A percentile compares a stretch with the other conserved stretches of the same genome.
Evolutionary conservation across 2,113 vertebrate genomes (phyloP).

Genomic region (Nyctibius bracteatus): DNA sequence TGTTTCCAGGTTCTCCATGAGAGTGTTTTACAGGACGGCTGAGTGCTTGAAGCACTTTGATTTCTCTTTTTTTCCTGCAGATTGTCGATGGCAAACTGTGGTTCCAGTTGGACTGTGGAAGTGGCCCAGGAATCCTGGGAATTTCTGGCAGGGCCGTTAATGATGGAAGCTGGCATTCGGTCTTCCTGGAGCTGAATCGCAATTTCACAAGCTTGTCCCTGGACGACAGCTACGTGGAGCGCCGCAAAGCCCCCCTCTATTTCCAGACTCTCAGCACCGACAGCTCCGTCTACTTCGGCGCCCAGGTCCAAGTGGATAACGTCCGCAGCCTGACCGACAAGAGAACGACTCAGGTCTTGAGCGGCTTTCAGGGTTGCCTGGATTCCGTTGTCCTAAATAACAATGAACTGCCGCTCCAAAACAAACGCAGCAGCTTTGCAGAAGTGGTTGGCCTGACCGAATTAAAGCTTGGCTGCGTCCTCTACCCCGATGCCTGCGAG

Average conservation of each 20-base stretch:
- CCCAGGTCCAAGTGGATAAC: constrained; percentile 86
- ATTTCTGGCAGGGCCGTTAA: constrained; percentile 89
- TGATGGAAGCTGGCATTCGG: constrained; percentile 93
- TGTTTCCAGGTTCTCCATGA: background rate
- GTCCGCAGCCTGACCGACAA: constrained; percentile 81
- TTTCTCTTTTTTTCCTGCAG: constrained; percentile 67
- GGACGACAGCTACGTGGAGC: constrained; percentile 92
- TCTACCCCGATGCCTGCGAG: constrained; percentile 89
- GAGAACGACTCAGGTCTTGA: constrained; percentile 79
- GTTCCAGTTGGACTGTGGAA: constrained; percentile 91
- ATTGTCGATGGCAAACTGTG: constrained; percentile 92
- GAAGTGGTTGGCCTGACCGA: constrained; percentile 94
- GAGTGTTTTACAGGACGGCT: rapidly evolving
- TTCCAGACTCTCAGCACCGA: constrained; percentile 80
- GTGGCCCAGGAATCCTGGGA: constrained; percentile 82
- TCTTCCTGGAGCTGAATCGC: constrained; percentile 88
- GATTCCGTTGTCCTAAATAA: constrained; percentile 90
- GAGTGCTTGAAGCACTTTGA: background rate
- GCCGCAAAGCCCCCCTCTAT: constrained; percentile 80
- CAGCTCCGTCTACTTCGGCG: constrained; percentile 89
- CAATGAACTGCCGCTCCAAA: constrained; percentile 90
- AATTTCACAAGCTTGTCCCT: constrained; percentile 93
- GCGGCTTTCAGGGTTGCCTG: constrained; percentile 95
- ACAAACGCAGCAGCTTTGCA: constrained; percentile 90
- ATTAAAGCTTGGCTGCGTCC: constrained; percentile 90